Evolutionary conservation across 2,113 vertebrate genomes (phyloP).

Genomic region (Lonchura striata): DNA sequence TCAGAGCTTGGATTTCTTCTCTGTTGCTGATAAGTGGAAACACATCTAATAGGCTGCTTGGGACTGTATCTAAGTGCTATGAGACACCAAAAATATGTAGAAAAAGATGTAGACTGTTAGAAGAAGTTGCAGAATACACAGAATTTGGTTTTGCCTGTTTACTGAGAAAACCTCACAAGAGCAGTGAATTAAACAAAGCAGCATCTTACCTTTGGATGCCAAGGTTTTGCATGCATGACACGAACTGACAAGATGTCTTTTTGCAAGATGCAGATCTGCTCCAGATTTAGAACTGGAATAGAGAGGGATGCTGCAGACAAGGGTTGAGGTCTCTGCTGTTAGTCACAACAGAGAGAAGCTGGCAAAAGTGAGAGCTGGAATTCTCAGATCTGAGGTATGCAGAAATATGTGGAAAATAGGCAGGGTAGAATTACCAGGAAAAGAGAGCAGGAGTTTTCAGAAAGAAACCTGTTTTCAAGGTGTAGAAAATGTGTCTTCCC

Average conservation of each 20-base stretch:
- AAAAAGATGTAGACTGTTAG: neutral
- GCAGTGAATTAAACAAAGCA: neutral
- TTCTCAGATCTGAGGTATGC: constrained; percentile 38
- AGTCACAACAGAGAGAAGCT: constrained; percentile 14
- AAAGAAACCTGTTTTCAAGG: neutral
- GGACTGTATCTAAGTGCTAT: neutral
- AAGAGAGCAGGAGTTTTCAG: neutral
- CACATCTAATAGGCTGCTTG: neutral
- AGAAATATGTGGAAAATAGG: constrained; percentile 13
- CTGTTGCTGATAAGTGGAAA: neutral
- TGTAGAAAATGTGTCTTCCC: neutral
- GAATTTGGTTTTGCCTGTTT: neutral
- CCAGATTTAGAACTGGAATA: constrained; percentile 2
- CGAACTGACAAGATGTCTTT: neutral
- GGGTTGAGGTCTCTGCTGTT: constrained; percentile 12
- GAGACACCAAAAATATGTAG: neutral
- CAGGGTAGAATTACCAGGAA: neutral
- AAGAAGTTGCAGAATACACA: neutral
- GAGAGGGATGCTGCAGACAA: neutral
- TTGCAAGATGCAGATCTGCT: constrained; percentile 1
- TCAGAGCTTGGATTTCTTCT: neutral
- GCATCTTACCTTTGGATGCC: neutral
- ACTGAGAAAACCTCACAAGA: constrained; percentile 29
- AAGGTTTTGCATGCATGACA: constrained; percentile 28
- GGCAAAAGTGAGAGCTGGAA: constrained; percentile 24